phyloP scores from a whole-genome alignment of 2,888 invertebrate species.

The Siphlonurus alternatus region DNA sequence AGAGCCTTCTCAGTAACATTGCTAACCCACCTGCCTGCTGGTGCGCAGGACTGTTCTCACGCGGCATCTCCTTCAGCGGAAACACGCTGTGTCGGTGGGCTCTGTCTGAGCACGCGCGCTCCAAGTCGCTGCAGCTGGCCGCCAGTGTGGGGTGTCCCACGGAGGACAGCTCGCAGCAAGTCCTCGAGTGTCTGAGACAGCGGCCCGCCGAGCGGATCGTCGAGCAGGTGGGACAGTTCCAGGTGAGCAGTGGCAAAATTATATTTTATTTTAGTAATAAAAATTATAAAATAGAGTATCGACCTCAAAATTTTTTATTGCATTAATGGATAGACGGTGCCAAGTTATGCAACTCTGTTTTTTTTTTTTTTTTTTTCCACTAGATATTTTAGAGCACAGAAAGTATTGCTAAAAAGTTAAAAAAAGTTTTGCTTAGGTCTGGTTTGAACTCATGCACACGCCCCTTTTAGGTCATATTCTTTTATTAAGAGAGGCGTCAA shows the following conservation, averaged over 20 bases:
- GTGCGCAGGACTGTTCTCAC: too few species aligned
- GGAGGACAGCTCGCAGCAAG: conserved; percentile 27
- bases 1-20: too few species aligned
- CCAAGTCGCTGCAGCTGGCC: conserved; percentile 40
- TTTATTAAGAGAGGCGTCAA: too few species aligned
- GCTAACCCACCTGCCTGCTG: too few species aligned
- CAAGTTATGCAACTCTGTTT: neutral
- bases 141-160: conserved; percentile 43
- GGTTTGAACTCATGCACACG: too few species aligned
- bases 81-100: conserved; percentile 44
- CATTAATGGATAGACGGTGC: conserved; percentile 13
- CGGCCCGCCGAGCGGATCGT: conserved; percentile 43
- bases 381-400: too few species aligned
- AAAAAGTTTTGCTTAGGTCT: too few species aligned
- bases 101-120: conserved; percentile 35
- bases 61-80: conserved; percentile 54
- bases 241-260: conserved; percentile 29
- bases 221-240: conserved; percentile 36
- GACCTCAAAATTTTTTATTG: conserved; percentile 1
- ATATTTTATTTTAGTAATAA: too few species aligned
- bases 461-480: too few species aligned
- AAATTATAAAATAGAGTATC: neutral
- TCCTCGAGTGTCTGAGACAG: conserved; percentile 45
- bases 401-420: too few species aligned
- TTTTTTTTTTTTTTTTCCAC: too few species aligned